Conservation (phyloP, 2,113 vertebrate genomes). For the Melanerpes aurifrons region DNA sequence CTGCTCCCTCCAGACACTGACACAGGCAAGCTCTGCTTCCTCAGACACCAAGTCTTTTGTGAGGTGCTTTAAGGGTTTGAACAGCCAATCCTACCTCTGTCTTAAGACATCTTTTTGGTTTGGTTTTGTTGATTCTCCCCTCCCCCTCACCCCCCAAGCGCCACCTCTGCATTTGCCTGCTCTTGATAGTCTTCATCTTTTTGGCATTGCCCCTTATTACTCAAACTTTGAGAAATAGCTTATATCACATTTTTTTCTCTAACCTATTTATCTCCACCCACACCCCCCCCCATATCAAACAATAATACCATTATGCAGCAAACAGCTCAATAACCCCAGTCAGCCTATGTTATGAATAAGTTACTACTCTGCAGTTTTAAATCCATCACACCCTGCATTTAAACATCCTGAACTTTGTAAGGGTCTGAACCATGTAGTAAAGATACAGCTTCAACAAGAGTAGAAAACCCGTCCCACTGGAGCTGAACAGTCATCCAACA, state of each 20-base stretch:
- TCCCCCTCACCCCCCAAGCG: background rate
- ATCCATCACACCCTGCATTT: background rate
- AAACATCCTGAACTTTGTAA: background rate
- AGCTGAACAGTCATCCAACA: background rate
- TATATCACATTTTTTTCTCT: background rate
- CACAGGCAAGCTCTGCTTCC: background rate
- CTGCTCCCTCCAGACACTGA: background rate
- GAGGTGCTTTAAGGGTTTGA: background rate
- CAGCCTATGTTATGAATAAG: conserved; percentile 5
- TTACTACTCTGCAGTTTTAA: conserved; percentile 1
- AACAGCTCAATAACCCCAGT: background rate
- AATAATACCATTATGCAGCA: background rate
- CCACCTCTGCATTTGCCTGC: background rate
- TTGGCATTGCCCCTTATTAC: background rate
- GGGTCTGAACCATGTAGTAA: background rate
- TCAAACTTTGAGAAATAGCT: background rate
- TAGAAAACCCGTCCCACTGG: background rate
- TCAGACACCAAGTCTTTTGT: background rate
- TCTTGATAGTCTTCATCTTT: background rate
- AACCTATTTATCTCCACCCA: background rate
- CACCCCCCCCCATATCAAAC: background rate
- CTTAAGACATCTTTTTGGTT: background rate
- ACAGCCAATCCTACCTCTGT: background rate
- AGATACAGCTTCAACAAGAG: background rate
- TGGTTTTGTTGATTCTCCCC: background rate